A percentile compares a stretch with the other conserved stretches of the same genome.
These are phyloP conservation scores for Orchesella flavescens DNA, from an alignment of 2,888 invertebrate species.

Conservation along the genomic window DNA sequence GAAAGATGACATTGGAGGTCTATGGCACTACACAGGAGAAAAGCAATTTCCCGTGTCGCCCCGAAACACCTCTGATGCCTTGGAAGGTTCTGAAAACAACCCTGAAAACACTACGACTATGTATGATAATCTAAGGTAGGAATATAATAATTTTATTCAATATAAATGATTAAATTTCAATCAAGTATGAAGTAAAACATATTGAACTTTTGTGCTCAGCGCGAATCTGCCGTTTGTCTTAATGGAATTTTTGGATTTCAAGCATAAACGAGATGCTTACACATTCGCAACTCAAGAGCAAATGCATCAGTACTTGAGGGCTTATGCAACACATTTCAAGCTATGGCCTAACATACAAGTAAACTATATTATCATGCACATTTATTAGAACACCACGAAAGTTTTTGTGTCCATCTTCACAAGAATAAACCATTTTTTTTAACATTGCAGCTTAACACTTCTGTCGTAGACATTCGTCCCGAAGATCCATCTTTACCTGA, in stretches of 20 bases:
- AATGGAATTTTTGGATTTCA: constrained; percentile 32
- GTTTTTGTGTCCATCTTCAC: too few relatives aligned
- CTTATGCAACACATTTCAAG: constrained; percentile 41
- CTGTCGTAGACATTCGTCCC: constrained; percentile 28
- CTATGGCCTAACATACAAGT: constrained; percentile 42
- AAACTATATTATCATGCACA: too few relatives aligned
- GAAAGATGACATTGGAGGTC: constrained; percentile 85
- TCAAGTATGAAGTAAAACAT: too few relatives aligned
- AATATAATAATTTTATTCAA: neutral
- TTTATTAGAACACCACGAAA: too few relatives aligned
- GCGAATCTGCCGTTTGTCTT: constrained; percentile 3
- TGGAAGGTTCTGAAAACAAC: neutral
- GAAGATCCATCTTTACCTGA: neutral
- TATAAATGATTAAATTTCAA: too few relatives aligned
- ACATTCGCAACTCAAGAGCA: constrained; percentile 19
- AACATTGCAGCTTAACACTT: constrained; percentile 42
- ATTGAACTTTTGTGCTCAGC: neutral
- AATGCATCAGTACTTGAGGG: constrained; percentile 26
- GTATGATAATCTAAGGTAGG: constrained; percentile 48
- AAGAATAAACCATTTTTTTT: too few relatives aligned
- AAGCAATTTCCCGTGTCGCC: constrained; percentile 22
- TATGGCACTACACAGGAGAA: constrained; percentile 90
- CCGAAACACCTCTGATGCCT: too few relatives aligned
- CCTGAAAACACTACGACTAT: constrained; percentile 42
- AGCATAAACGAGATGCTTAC: neutral